Evolutionary conservation across 1,140 invertebrate genomes (phyloP), one percentile per base, ranked within the genome.

Genomic region (Sminthurinus signatus): DNA sequence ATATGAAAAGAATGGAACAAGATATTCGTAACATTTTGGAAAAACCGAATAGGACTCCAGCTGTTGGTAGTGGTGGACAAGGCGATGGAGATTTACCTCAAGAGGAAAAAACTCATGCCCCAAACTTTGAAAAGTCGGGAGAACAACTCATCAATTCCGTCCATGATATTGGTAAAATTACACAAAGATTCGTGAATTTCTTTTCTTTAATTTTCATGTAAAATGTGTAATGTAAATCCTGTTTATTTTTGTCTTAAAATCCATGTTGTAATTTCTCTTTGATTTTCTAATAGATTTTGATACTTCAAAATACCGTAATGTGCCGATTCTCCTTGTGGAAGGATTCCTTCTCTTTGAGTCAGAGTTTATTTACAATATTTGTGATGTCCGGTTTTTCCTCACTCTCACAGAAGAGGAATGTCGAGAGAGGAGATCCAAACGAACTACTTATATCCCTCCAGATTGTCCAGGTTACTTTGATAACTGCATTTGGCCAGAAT

Each of bases 401-500:
- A 68, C 66, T 3, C 44, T 71, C 15, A 48, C 51, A 0, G 51
- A 68, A 44, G 64, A 68, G 12, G 61, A 62, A 31, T 71, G 70
- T 60, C 36, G 43, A 17, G 19, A 39, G 2, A 46, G 70, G 17
- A n/a, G 70, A 25, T 44, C 17, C 27, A 4, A 25, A 19, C 44
- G 70, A 19, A 56, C 54, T 2, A 31, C 31, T 4, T 71, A 69
- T 39, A 56, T 42, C 27, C 70, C 70, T 4, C 60, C 63, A 31
- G 70, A 71, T 58, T 29, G 51, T 17, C 63, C 66, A 19, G 67
- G 64, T 15, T 71, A 68, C 39, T 71, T 71, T 52, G 66, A 71
- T 1, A 39, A 66, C 8, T 52, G 48, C 27, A 60, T 71, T 48
- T 71, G 70, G 70, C 70, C 70, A 21, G 64, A 67, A 25, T 71